phyloP scores from a whole-genome alignment of 2,797 vertebrate species.

The Sebastes elongatus region DNA sequence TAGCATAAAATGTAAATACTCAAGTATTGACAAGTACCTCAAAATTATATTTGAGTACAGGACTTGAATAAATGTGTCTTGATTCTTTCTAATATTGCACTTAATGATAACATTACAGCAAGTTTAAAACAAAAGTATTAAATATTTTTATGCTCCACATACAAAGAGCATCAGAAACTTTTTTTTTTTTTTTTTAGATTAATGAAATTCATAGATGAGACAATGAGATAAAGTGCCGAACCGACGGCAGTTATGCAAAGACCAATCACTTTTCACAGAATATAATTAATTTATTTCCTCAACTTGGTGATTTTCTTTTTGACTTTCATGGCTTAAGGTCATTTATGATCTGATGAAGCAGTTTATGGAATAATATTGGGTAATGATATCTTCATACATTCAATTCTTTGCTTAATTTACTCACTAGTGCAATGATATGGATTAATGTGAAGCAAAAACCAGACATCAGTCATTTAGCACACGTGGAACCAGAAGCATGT shows the following conservation, averaged over 20 bases:
- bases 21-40: too few species aligned
- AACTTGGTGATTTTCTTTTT: neutral
- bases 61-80: neutral
- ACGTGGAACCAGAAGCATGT: conserved; percentile 8
- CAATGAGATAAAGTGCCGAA: neutral
- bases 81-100: neutral
- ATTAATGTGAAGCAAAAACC: conserved; percentile 27
- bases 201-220: neutral
- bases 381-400: neutral
- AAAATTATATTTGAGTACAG: neutral
- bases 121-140: neutral
- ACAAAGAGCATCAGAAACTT: neutral
- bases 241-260: neutral
- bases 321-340: neutral
- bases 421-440: conserved; percentile 1
- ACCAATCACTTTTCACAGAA: neutral
- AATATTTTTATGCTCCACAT: neutral
- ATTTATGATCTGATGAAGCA: conserved; percentile 1
- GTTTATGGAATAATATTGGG: neutral
- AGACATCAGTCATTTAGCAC: conserved; percentile 5
- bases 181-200: neutral
- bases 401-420: conserved; percentile 3
- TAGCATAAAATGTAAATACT: too few species aligned
- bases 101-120: neutral
- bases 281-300: neutral